phyloP scores from a whole-genome alignment of 2,113 vertebrate genomes.

The Lates calcarifer region DNA sequence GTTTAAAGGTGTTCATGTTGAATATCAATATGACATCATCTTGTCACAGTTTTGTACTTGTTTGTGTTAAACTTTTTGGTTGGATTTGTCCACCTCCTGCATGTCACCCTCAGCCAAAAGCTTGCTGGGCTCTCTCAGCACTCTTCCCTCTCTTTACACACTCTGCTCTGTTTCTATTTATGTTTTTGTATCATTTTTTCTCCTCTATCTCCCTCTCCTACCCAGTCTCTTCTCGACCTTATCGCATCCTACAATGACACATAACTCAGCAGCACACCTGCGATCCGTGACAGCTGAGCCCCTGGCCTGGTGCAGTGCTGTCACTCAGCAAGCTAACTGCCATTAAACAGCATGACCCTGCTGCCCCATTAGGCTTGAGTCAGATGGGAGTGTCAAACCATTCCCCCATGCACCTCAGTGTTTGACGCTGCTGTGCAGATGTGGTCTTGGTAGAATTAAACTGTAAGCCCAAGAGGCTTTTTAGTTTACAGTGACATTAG shows the following conservation, averaged over 20 bases:
- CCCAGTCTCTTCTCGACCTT: constrained; percentile 65
- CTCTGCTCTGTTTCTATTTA: constrained; percentile 25
- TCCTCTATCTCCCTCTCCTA: constrained; percentile 13
- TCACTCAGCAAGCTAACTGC: constrained; percentile 79
- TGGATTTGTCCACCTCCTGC: not conserved
- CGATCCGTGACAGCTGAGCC: constrained; percentile 72
- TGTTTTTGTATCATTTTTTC: constrained; percentile 22
- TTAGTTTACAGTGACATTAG: constrained; percentile 5
- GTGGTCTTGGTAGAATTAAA: constrained; percentile 22
- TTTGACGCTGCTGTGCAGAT: constrained; percentile 42
- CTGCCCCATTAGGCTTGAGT: constrained; percentile 78
- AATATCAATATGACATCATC: not conserved
- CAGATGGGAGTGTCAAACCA: constrained; percentile 76
- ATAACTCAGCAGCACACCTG: constrained; percentile 78
- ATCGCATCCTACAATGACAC: constrained; percentile 70
- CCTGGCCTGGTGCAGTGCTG: constrained; percentile 66
- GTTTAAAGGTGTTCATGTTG: not conserved
- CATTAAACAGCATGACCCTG: constrained; percentile 79
- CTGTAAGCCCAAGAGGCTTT: not conserved
- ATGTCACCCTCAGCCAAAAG: constrained; percentile 8
- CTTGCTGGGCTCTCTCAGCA: not conserved
- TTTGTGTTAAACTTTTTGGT: not conserved
- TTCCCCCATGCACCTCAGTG: constrained; percentile 50
- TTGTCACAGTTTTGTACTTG: not conserved
- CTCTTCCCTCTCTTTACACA: not conserved